Percentiles rank a stretch among this genome's conserved stretches.
Evolutionary conservation across 2,113 vertebrate species (phyloP).

Genomic region (Carassius auratus): DNA sequence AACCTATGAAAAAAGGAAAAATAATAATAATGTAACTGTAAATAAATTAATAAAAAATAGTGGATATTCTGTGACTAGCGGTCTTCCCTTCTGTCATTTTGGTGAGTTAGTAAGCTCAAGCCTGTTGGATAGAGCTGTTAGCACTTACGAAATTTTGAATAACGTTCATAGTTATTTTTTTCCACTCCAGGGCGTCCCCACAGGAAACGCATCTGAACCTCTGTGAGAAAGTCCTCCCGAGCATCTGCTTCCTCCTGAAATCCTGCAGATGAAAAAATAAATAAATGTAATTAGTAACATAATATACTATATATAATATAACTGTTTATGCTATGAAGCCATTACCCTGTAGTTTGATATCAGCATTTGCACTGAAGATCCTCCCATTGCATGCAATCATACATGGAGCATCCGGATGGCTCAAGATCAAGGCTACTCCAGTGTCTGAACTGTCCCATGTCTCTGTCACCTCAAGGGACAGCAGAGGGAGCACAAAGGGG

Average conservation of each 20-base stretch:
- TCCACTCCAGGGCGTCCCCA: conserved; percentile 89
- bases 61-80: background rate
- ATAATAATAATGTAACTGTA: too few species aligned
- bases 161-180: conserved; percentile 83
- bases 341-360: conserved; percentile 86
- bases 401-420: conserved; percentile 88
- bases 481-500: conserved; percentile 88
- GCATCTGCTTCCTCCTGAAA: conserved; percentile 83
- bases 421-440: conserved; percentile 87
- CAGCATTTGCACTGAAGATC: conserved; percentile 85
- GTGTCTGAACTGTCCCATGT: conserved; percentile 84
- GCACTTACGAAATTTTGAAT: conserved; percentile 89
- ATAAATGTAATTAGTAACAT: background rate
- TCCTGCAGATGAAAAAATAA: conserved; percentile 68
- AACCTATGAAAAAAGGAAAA: too few species aligned
- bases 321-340: background rate
- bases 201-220: conserved; percentile 94
- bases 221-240: conserved; percentile 87
- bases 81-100: conserved; percentile 64
- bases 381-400: conserved; percentile 86
- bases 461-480: conserved; percentile 77
- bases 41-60: too few species aligned
- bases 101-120: conserved; percentile 81
- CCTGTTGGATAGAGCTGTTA: conserved; percentile 88
- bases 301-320: background rate